Evolutionary conservation across 35 echinoderm and acorn worm species (phyloP), one percentile per base, ranked within the genome.

Genomic region (Stichopus chloronotus): DNA sequence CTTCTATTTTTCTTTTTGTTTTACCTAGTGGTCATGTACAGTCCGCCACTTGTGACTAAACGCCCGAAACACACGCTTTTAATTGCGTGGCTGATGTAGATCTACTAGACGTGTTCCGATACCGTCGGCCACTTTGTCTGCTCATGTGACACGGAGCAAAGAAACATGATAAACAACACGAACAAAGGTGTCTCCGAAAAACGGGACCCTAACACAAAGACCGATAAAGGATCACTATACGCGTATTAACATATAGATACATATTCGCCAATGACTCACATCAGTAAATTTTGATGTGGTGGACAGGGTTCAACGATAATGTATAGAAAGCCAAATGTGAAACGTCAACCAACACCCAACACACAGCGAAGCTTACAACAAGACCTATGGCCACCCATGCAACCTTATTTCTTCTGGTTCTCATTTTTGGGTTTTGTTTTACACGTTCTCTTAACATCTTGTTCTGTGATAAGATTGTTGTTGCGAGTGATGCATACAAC

Each of bases 281-380:
- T 14, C 11, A 65, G 7, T 65, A 9, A 14, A 5, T 0, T 11
- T 0, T 8, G 0, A 19, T 0, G 5, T 19, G 61, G 61, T 5
- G 5, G 9, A 65, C 61, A 65, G 30, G 30, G 30, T 7, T 65
- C 8, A 16, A 65, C 11, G 11, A 65, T 65, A 9, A 5, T 5
- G 19, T 14, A 10, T 11, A 43, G 9, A 65, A 65, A 65, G 6
- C 5, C 61, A 14, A 65, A 65, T 5, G 19, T 65, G 61, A 8
- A 65, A 65, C 13, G 80, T 52, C 4, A 83, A 55, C n/a, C n/a
- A n/a, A n/a, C n/a, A n/a, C n/a, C 80, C 80, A 83, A 55, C 80
- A 83, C 53, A 83, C 80, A 17, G 80, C 80, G 9, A 83, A 83
- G 10, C 43, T 55, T 55, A 83, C 80, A 43, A 83, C 53, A 83